Evolutionary conservation across 2,797 vertebrate genomes (phyloP).

Genomic region (Potorous gilbertii): DNA sequence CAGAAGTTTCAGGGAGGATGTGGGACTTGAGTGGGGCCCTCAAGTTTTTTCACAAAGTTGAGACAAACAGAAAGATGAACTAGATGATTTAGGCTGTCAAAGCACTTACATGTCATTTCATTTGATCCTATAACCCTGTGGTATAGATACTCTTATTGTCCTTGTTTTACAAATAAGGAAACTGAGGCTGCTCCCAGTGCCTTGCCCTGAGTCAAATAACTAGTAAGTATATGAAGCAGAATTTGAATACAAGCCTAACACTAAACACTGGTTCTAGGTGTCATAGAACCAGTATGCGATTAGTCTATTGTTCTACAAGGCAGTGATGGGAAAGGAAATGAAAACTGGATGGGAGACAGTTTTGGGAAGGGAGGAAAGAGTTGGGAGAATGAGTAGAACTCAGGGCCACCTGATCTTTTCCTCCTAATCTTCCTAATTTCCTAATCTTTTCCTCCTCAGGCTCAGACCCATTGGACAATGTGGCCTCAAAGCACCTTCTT

Average conservation of each 20-base stretch:
- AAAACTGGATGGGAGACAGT: not conserved
- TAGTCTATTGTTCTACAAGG: not conserved
- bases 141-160: not conserved
- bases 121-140: not conserved
- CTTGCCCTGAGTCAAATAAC: not conserved
- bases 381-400: fast-evolving
- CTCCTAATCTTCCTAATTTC: no score
- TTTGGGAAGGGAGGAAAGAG: not conserved
- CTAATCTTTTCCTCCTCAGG: conserved; percentile 7
- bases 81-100: not conserved
- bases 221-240: not conserved
- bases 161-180: not conserved
- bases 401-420: no score
- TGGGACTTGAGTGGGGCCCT: not conserved
- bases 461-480: conserved; percentile 68
- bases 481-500: conserved; percentile 80
- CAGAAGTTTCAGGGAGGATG: not conserved
- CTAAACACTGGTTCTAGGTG: not conserved
- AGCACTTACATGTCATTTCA: not conserved
- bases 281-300: not conserved
- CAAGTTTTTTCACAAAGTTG: not conserved
- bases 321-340: not conserved
- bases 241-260: not conserved
- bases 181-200: not conserved
- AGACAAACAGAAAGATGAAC: not conserved